Evolutionary conservation across 1,140 invertebrate species (phyloP).

Genomic region (Drosophila tani): DNA sequence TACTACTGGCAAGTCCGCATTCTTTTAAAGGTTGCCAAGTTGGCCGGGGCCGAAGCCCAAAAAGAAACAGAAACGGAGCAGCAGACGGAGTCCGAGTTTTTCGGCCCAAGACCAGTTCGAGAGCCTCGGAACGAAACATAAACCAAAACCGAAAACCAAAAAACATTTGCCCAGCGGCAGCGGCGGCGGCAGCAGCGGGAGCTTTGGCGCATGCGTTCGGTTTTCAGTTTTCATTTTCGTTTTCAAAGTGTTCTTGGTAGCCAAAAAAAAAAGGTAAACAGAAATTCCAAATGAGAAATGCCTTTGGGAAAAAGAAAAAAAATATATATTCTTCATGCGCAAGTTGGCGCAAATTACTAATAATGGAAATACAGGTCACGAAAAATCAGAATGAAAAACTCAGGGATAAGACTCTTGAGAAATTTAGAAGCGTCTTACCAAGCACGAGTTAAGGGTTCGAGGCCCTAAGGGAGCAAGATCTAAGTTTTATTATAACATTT

Average conservation of each 20-base stretch:
- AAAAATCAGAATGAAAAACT: too few species aligned
- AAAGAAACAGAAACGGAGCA: constrained; percentile 34
- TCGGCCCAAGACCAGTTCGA: constrained; percentile 57
- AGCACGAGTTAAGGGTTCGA: too few species aligned
- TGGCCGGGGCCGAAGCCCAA: constrained; percentile 49
- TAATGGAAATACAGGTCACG: too few species aligned
- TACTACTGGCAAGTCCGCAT: constrained; percentile 80
- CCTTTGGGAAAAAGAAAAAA: background rate
- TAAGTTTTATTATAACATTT: background rate
- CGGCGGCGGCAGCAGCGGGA: constrained; percentile 33
- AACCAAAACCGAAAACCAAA: constrained; percentile 44
- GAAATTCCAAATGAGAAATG: constrained; percentile 8
- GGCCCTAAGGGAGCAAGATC: background rate
- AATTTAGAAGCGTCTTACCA: too few species aligned
- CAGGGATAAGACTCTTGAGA: too few species aligned
- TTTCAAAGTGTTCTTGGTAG: constrained; percentile 33
- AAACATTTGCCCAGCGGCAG: constrained; percentile 59
- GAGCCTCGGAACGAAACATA: constrained; percentile 39
- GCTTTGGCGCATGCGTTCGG: constrained; percentile 48
- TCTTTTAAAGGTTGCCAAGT: constrained; percentile 80
- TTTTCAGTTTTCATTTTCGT: constrained; percentile 70
- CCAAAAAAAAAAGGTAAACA: constrained; percentile 6
- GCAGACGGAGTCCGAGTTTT: constrained; percentile 19
- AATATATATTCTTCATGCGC: too few species aligned
- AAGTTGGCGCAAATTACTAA: too few species aligned